These are phyloP conservation scores for Channallabes apus DNA, from an alignment of 2,797 vertebrate genomes.

Conservation along the genomic window DNA sequence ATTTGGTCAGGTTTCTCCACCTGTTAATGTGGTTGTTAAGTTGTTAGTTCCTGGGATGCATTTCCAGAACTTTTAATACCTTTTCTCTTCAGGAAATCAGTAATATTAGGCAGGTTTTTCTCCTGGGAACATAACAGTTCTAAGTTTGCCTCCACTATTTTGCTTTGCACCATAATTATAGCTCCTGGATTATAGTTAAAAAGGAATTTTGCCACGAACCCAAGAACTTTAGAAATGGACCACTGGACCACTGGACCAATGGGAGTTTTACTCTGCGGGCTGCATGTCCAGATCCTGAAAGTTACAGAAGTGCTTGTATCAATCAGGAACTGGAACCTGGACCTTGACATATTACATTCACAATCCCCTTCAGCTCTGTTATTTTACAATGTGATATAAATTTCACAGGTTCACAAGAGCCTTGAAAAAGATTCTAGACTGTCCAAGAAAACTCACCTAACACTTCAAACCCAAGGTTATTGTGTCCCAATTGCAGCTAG, in stretches of 20 bases:
- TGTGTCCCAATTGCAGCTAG: not conserved
- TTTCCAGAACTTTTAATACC: not conserved
- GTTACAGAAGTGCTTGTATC: not conserved
- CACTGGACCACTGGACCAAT: not conserved
- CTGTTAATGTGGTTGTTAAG: not conserved
- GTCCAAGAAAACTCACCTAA: not conserved
- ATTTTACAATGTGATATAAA: not conserved
- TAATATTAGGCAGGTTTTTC: not conserved
- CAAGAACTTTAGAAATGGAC: no score
- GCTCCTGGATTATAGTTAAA: not conserved
- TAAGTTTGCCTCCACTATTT: not conserved
- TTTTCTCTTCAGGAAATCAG: not conserved
- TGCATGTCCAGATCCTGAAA: not conserved
- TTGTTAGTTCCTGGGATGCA: not conserved
- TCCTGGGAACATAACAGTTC: not conserved
- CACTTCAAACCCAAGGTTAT: not conserved
- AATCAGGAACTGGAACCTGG: not conserved
- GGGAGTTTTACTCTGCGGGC: not conserved
- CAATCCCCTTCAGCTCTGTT: not conserved
- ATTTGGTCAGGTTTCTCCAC: not conserved
- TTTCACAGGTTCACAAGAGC: not conserved
- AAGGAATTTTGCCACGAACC: not conserved
- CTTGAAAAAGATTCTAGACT: not conserved
- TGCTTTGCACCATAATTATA: not conserved
- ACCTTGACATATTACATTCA: not conserved